Base-by-base conservation (phyloP, 2,113 vertebrate species). In the Scopus umbretta region DNA sequence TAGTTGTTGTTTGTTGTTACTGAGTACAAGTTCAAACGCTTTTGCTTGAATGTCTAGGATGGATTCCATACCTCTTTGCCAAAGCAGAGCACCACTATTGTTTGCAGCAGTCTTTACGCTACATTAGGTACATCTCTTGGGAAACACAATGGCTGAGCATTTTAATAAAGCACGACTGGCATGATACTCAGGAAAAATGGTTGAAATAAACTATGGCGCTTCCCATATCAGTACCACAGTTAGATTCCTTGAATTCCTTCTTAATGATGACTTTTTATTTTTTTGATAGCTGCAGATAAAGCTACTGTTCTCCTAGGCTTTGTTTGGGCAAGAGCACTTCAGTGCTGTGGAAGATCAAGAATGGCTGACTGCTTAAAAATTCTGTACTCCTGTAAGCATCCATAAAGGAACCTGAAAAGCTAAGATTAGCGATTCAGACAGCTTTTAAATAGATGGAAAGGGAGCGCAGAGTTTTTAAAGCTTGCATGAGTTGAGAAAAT, bases 21-120 rank as follows among this genome's bases (percentile, higher is more conserved):
- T 0, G 0, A 80, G 16, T 12, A 38, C 32, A 34, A 16, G 21
- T 47, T 36, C 0, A n/a, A 80, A 62, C 4, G 3, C 30, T 70
- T 86, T 5, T 16, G 32, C 76, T 30, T n/a, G 38, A 47, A 20
- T 36, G 18, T 10, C 52, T 8, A 8, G 26, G 42, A 19, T 15
- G 47, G 53, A n/a, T 49, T 50, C 2, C 0, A 11, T 62, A 58
- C 21, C 50, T 42, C 53, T 75, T 58, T 52, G 36, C 18, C 56
- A 67, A 59, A 59, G 27, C 5, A 6, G 55, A 86, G 42, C 42
- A 30, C 38, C 9, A 11, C 62, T 49, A 4, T 6, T 30, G 20
- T 30, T 72, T 32, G 32, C 47, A 20, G 30, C 1, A 15, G 63
- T 58, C 53, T 40, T 53, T 8, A 49, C 0, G 0, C 53, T 52